phyloP scores from a whole-genome alignment of 1,140 invertebrate species.

The Prorops nasuta region DNA sequence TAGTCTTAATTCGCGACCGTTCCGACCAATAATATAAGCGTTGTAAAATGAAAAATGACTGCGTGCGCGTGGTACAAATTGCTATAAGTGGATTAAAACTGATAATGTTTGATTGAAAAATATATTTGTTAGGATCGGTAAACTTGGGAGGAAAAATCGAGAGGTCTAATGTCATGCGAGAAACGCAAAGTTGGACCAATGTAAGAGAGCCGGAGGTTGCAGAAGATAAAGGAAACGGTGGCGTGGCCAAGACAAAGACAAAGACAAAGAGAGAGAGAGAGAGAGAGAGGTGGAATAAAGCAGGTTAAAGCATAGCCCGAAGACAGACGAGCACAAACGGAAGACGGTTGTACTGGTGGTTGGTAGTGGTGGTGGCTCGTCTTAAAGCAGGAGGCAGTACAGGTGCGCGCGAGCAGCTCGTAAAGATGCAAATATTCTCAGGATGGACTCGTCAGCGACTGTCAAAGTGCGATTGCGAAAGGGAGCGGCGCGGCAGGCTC shows the following conservation, averaged over 20 bases:
- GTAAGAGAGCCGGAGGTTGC: neutral
- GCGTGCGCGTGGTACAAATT: too few relatives aligned
- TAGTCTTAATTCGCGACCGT: too few relatives aligned
- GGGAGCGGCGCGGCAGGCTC: constrained; percentile 16
- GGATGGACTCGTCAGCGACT: constrained; percentile 47
- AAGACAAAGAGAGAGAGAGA: constrained; percentile 5
- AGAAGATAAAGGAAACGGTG: neutral
- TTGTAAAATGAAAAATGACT: too few relatives aligned
- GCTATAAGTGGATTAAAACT: too few relatives aligned
- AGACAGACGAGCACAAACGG: constrained; percentile 20
- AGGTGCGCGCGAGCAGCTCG: constrained; percentile 39
- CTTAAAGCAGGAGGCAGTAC: constrained; percentile 16
- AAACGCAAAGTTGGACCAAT: too few relatives aligned
- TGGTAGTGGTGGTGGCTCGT: too few relatives aligned
- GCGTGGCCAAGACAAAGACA: neutral
- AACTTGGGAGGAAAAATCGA: too few relatives aligned
- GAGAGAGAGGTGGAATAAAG: constrained; percentile 7
- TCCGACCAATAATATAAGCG: too few relatives aligned
- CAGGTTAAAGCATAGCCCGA: constrained; percentile 29
- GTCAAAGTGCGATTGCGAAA: constrained; percentile 44
- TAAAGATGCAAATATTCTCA: constrained; percentile 48
- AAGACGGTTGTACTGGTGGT: too few relatives aligned
- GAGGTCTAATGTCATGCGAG: too few relatives aligned
- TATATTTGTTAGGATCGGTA: too few relatives aligned
- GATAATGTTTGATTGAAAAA: too few relatives aligned